These are phyloP conservation scores for Poicephalus meyeri DNA, from an alignment of 2,113 vertebrate species.

Conservation along the genomic window DNA sequence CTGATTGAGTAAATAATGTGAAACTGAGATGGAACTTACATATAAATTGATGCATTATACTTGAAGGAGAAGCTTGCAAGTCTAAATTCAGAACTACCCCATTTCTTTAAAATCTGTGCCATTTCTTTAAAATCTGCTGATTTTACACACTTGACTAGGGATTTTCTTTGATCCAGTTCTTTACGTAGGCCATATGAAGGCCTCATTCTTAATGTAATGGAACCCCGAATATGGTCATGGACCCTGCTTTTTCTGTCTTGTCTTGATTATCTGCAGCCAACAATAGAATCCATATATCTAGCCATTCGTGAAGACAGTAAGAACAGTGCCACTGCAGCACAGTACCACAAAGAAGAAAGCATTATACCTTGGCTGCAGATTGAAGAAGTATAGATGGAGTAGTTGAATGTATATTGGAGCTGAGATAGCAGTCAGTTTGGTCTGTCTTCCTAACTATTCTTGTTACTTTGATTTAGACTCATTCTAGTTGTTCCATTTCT, in stretches of 20 bases:
- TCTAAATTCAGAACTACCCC: not conserved
- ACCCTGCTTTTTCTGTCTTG: not conserved
- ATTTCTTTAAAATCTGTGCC: not conserved
- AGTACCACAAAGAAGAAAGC: not conserved
- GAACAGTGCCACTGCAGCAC: not conserved
- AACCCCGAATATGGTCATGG: not conserved
- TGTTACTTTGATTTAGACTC: not conserved
- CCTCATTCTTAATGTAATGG: not conserved
- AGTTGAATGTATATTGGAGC: not conserved
- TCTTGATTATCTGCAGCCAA: not conserved
- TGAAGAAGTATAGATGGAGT: not conserved
- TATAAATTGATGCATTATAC: conserved; percentile 57
- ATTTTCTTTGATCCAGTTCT: not conserved
- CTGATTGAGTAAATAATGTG: conserved; percentile 80
- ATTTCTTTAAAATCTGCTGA: not conserved
- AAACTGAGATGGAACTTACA: conserved; percentile 54
- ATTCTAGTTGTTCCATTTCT: not conserved
- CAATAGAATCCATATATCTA: not conserved
- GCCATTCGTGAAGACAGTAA: not conserved
- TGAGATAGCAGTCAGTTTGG: not conserved
- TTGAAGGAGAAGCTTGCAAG: not conserved
- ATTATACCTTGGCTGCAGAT: not conserved
- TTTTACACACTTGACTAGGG: not conserved
- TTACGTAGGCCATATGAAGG: not conserved
- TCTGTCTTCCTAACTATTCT: not conserved